Base-by-base conservation (phyloP, 1,140 invertebrate species). In the Drosophila suzukii region DNA sequence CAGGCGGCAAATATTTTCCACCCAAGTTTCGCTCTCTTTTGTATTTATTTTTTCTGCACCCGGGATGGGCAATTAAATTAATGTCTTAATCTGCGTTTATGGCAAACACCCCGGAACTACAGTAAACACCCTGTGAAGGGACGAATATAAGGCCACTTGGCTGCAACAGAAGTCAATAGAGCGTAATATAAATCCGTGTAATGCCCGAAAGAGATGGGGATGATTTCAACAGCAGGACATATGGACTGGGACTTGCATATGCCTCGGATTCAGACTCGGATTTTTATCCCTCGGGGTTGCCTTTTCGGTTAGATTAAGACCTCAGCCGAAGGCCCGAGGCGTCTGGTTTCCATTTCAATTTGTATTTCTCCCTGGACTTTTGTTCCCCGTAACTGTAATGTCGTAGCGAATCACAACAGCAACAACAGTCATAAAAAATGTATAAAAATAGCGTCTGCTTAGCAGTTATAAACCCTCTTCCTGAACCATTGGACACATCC, bases 231-330 rank as follows among this genome's bases (percentile, higher is more conserved):
- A 54, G 43, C 32, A 62, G 60, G 54, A 81, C 86, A 90, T 84
- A 90, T 81, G 78, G 65, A 66, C 75, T 43, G 84, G 39, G 68
- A 88, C 41, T 53, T 62, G 81, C 71, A 80, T 74, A 78, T 83
- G 70, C 59, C 53, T 44, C 17, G 32, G 60, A 47, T 78, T 68
- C 12, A 3, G 27, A 34, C n/a, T 47, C 61, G 56, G 57, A 73
- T 75, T 49, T 80, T 27, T 10, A 43, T 68, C 83, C 89, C 78
- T 83, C 59, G 74, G 89, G 78, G 84, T 88, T 91, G 84, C 68
- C 75, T 78, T 78, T 84, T 81, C 90, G 88, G 88, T 91, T 73
- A 91, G 88, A 91, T 91, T 91, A 91, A 91, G 88, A 91, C 88
- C 88, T 91, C 88, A 91, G 46, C 32, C 66, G 57, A 61, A 79